These are phyloP conservation scores for Acrobeloides nanus DNA, from an alignment of 2,888 invertebrate species.

Conservation along the genomic window DNA sequence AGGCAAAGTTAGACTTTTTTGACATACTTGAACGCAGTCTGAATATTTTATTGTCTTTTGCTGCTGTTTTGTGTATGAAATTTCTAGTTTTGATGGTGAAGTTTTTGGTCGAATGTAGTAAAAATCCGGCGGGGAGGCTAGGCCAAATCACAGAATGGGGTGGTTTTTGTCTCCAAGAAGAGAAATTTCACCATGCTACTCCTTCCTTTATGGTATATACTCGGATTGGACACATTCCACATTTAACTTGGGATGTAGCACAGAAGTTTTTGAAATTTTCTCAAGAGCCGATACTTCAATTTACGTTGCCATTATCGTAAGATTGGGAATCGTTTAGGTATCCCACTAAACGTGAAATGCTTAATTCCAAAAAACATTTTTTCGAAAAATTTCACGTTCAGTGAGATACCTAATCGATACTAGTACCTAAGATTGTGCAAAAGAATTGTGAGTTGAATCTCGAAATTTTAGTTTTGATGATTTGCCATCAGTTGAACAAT, in stretches of 20 bases:
- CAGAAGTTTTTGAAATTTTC: slow-evolving; percentile 22
- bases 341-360: slow-evolving; percentile 4
- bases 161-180: slow-evolving; percentile 1
- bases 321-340: slow-evolving; percentile 3
- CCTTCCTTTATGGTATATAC: slow-evolving; percentile 44
- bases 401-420: too few relatives aligned
- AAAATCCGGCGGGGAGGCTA: slow-evolving; percentile 19
- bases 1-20: too few relatives aligned
- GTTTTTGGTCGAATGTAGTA: slow-evolving; percentile 27
- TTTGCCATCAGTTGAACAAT: slow-evolving; percentile 8
- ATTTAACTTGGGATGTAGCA: slow-evolving; percentile 44
- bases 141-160: slow-evolving; percentile 23
- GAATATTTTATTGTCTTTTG: background rate
- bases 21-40: too few relatives aligned
- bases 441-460: too few relatives aligned
- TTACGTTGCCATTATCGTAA: slow-evolving; percentile 18
- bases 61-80: slow-evolving; percentile 5
- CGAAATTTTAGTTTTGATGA: slow-evolving; percentile 15
- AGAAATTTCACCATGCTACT: slow-evolving; percentile 26
- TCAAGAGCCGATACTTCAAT: slow-evolving; percentile 39
- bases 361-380: too few relatives aligned
- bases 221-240: slow-evolving; percentile 44
- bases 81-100: slow-evolving; percentile 28
- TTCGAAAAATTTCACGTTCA: background rate
- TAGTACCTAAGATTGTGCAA: too few relatives aligned